A percentile compares a stretch with the other conserved stretches of the same genome.
Evolutionary conservation across 2,113 vertebrate species (phyloP).

Genomic region (Scophthalmus maximus): DNA sequence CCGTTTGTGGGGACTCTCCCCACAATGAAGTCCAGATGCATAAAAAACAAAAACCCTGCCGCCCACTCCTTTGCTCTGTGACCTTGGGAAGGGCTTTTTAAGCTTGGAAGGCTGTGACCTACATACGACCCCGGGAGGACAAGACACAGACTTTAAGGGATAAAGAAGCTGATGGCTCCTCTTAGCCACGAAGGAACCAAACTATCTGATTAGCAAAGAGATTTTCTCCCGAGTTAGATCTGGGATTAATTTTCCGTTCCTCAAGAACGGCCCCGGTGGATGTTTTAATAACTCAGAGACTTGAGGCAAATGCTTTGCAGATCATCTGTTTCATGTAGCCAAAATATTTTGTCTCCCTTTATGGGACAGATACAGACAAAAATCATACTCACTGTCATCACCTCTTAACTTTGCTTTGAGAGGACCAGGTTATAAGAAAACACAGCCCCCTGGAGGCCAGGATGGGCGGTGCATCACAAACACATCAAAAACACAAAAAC

Average conservation of each 20-base stretch:
- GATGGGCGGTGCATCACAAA: not conserved
- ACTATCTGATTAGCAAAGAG: conserved; percentile 14
- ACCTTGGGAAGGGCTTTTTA: conserved; percentile 37
- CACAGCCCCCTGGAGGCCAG: conserved; percentile 74
- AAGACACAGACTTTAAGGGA: conserved; percentile 53
- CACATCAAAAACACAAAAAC: not conserved
- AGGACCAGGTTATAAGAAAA: conserved; percentile 33
- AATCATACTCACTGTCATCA: conserved; percentile 21
- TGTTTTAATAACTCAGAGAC: conserved; percentile 9
- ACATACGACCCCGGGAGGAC: conserved; percentile 66
- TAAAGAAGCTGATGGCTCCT: conserved; percentile 15
- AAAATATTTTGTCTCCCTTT: not conserved
- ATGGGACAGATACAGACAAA: conserved; percentile 4
- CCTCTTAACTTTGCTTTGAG: conserved; percentile 27
- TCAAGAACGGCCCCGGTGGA: not conserved
- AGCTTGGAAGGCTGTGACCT: conserved; percentile 68
- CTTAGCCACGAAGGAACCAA: conserved; percentile 3
- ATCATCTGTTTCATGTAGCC: conserved; percentile 24
- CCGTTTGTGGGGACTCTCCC: conserved; percentile 78
- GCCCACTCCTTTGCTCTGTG: conserved; percentile 59
- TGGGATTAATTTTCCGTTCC: conserved; percentile 24
- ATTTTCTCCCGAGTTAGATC: conserved; percentile 30
- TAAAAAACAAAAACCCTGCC: conserved; percentile 42
- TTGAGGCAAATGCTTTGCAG: not conserved
- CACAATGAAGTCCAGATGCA: conserved; percentile 87